Percentiles rank a stretch among this genome's conserved stretches.
Conservation (phyloP, 2,113 vertebrate species). For the Zosterops japonicus region DNA sequence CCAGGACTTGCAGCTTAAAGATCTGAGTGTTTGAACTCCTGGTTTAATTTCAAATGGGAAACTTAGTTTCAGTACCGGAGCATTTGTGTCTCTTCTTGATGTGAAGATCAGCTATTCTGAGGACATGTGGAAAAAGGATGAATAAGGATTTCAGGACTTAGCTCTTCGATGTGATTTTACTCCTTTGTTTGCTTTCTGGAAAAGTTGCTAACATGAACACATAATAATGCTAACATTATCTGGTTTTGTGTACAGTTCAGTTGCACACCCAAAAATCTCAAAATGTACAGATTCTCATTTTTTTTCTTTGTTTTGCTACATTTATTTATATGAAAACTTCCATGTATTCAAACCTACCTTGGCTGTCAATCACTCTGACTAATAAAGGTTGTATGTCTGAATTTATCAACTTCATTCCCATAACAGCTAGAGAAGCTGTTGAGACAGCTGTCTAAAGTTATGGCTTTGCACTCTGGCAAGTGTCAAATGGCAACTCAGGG, state of each 20-base stretch:
- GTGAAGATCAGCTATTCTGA: neutral
- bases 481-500: neutral
- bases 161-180: neutral
- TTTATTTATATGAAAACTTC: neutral
- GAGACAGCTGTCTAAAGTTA: neutral
- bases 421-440: neutral
- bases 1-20: neutral
- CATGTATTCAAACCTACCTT: neutral
- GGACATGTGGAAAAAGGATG: neutral
- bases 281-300: neutral
- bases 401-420: neutral
- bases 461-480: neutral
- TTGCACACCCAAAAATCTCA: neutral
- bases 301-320: neutral
- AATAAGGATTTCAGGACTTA: neutral
- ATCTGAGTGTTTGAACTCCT: neutral
- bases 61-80: neutral
- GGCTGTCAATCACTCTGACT: neutral
- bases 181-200: neutral
- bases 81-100: neutral
- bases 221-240: neutral
- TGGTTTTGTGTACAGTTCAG: neutral
- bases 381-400: constrained; percentile 47
- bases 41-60: neutral
- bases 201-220: neutral